A percentile compares a stretch with the other conserved stretches of the same genome.
These are phyloP conservation scores for Cynocephalus volans DNA, from an alignment of 2,113 vertebrate genomes.

Conservation along the genomic window DNA sequence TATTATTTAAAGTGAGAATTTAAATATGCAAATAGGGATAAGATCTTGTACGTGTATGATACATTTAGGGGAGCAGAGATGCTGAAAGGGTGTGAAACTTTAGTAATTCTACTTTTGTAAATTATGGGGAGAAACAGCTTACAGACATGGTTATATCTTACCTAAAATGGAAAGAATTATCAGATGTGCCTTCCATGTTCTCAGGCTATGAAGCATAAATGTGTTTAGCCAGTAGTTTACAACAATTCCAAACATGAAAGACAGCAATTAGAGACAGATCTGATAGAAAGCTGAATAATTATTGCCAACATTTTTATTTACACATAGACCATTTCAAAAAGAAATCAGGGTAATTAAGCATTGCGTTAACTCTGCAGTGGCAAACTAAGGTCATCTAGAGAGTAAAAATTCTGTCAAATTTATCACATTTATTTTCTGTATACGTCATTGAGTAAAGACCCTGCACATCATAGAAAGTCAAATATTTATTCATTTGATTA, in stretches of 20 bases:
- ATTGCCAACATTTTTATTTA: neutral
- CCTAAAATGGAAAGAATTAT: neutral
- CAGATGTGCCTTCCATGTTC: neutral
- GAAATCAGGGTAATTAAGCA: neutral
- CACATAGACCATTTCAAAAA: neutral
- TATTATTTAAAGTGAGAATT: neutral
- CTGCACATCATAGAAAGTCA: neutral
- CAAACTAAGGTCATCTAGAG: neutral
- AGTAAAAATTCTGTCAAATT: neutral
- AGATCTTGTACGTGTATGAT: neutral
- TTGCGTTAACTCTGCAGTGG: neutral
- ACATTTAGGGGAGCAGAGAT: neutral
- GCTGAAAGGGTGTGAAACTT: neutral
- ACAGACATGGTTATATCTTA: neutral
- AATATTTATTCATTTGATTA: constrained; percentile 64
- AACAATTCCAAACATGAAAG: neutral
- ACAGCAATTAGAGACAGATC: neutral
- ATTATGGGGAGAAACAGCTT: neutral
- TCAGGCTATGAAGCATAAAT: neutral
- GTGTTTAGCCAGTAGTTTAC: neutral
- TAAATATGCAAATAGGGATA: neutral
- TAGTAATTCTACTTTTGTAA: neutral
- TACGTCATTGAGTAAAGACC: neutral
- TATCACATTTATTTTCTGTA: constrained; percentile 10
- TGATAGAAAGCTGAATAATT: neutral